Conservation (phyloP, 1,140 invertebrate genomes). For the Platorchestia sp. region DNA sequence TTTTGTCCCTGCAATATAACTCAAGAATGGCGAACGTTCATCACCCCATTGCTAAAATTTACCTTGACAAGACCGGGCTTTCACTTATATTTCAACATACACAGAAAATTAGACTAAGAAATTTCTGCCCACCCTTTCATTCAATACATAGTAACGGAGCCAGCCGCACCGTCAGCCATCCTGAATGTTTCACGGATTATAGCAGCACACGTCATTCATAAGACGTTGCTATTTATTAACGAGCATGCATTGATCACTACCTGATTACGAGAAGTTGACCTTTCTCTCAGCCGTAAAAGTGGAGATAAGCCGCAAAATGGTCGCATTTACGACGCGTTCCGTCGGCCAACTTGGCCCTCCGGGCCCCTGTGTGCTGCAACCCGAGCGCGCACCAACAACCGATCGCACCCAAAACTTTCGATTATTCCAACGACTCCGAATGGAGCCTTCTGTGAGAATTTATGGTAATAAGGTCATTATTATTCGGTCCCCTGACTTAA, state of each 20-base stretch:
- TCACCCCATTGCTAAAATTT: too few relatives aligned
- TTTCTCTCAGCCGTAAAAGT: background rate
- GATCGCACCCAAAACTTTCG: slow-evolving; percentile 28
- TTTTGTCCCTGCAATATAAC: too few relatives aligned
- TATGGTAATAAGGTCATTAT: slow-evolving; percentile 50
- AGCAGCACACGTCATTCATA: background rate
- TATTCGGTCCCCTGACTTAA: slow-evolving; percentile 51
- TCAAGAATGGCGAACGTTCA: too few relatives aligned
- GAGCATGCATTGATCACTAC: background rate
- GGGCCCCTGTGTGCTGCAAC: background rate
- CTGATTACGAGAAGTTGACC: background rate
- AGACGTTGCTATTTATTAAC: background rate
- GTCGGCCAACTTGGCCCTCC: background rate
- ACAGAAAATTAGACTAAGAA: too few relatives aligned
- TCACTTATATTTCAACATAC: too few relatives aligned
- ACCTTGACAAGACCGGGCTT: too few relatives aligned
- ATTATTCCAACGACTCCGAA: slow-evolving; percentile 53
- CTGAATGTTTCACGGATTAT: background rate
- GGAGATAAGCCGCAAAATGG: background rate
- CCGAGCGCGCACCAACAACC: background rate
- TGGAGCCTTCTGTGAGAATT: slow-evolving; percentile 50
- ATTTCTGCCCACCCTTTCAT: too few relatives aligned
- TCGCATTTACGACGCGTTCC: background rate
- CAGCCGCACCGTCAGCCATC: too few relatives aligned
- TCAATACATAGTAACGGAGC: too few relatives aligned